Conservation (phyloP, 2,113 vertebrate species). For the Ammodytes dubius region DNA sequence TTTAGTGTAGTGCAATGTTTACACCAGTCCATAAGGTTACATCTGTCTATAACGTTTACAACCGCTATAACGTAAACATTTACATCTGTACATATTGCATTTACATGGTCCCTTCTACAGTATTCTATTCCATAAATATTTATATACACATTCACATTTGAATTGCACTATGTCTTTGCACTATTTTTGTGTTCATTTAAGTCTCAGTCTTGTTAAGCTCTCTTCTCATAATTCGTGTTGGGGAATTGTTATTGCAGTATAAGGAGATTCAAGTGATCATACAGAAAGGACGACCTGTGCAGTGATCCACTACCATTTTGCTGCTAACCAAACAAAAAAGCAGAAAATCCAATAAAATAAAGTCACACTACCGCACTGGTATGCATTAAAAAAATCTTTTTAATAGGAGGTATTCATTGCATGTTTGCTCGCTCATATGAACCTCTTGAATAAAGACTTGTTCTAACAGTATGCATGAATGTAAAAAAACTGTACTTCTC, state of each 20-base stretch:
- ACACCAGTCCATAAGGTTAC: no score
- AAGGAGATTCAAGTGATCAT: not conserved
- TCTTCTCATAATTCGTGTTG: not conserved
- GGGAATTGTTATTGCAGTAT: not conserved
- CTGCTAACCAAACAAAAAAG: not conserved
- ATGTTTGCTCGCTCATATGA: slow-evolving; percentile 45
- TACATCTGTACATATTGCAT: no score
- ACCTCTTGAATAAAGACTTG: slow-evolving; percentile 49
- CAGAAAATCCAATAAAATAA: slow-evolving; percentile 19
- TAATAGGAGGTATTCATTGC: slow-evolving; percentile 73
- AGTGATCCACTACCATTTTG: not conserved
- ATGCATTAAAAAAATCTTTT: slow-evolving; percentile 59
- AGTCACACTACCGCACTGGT: not conserved
- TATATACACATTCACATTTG: no score
- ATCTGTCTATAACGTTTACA: no score
- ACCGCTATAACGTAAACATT: no score
- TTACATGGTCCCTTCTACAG: no score
- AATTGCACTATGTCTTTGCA: no score
- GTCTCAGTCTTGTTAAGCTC: not conserved
- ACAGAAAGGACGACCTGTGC: not conserved
- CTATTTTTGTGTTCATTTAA: no score
- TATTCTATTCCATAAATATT: no score
- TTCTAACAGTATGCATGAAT: slow-evolving; percentile 32
- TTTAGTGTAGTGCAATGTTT: no score
- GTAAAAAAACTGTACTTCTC: slow-evolving; percentile 42